Conservation (phyloP, 2,113 vertebrate species). For the Passer montanus region DNA sequence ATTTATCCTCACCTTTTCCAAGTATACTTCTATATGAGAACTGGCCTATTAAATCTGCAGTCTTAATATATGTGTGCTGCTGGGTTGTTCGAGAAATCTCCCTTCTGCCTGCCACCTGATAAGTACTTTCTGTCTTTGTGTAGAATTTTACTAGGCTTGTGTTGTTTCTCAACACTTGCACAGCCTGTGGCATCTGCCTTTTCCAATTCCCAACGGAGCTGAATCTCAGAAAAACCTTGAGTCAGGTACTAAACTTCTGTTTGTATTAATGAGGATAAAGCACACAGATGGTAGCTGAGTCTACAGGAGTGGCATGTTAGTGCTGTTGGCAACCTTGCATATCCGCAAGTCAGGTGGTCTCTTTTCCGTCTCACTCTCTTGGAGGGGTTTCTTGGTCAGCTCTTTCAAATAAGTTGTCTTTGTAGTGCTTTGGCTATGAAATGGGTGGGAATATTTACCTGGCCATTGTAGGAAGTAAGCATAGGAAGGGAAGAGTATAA, state of each 20-base stretch:
- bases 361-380: not conserved
- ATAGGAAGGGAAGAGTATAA: not conserved
- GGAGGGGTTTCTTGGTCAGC: not conserved
- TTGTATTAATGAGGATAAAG: not conserved
- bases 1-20: not conserved
- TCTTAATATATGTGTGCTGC: not conserved
- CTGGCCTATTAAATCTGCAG: not conserved
- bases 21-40: not conserved
- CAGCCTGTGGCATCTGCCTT: not conserved
- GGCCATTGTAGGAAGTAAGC: not conserved
- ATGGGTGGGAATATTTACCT: not conserved
- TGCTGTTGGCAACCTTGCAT: not conserved
- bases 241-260: not conserved
- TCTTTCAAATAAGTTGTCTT: not conserved
- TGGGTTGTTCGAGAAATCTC: not conserved
- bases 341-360: not conserved
- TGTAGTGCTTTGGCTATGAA: not conserved
- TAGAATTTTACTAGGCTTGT: not conserved
- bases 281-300: not conserved
- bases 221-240: not conserved
- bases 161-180: not conserved
- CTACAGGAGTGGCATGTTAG: not conserved
- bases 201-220: not conserved
- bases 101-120: not conserved
- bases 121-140: not conserved